phyloP scores from a whole-genome alignment of 2,113 vertebrate species.

The Herpailurus yagouaroundi region DNA sequence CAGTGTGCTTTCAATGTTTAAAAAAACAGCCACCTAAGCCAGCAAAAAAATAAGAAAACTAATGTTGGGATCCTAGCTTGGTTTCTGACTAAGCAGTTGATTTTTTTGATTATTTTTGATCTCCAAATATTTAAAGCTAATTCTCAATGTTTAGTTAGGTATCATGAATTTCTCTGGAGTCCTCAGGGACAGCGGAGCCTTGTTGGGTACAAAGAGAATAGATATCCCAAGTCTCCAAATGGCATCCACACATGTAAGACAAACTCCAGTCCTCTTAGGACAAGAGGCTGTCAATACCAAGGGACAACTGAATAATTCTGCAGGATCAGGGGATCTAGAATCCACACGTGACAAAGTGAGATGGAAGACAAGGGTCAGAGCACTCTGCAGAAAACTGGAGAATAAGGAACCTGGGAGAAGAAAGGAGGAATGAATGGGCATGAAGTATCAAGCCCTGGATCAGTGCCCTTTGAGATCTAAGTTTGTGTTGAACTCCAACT shows the following conservation, averaged over 20 bases:
- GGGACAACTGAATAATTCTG: background rate
- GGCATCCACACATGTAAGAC: background rate
- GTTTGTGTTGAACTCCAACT: background rate
- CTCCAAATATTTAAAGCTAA: background rate
- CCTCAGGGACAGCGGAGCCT: background rate
- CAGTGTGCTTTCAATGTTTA: slow-evolving; percentile 68
- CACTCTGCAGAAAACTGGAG: background rate
- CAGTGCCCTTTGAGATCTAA: background rate
- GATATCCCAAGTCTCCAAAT: background rate
- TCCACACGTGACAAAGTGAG: background rate
- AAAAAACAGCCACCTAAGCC: slow-evolving; percentile 72
- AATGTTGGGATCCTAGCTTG: slow-evolving; percentile 37
- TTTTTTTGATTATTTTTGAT: background rate
- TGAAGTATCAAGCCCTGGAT: background rate
- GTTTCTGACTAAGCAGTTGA: background rate
- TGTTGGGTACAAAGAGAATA: accelerated
- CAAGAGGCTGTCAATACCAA: background rate
- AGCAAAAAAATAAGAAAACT: slow-evolving; percentile 70
- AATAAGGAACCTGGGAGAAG: accelerated
- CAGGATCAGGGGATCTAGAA: background rate
- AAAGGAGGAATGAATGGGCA: background rate
- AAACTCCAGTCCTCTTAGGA: background rate
- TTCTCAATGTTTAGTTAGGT: background rate
- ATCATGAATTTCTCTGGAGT: background rate
- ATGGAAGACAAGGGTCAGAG: background rate